These are phyloP conservation scores for Lepidurus packardi DNA, from an alignment of 1,140 invertebrate genomes.

Conservation along the genomic window DNA sequence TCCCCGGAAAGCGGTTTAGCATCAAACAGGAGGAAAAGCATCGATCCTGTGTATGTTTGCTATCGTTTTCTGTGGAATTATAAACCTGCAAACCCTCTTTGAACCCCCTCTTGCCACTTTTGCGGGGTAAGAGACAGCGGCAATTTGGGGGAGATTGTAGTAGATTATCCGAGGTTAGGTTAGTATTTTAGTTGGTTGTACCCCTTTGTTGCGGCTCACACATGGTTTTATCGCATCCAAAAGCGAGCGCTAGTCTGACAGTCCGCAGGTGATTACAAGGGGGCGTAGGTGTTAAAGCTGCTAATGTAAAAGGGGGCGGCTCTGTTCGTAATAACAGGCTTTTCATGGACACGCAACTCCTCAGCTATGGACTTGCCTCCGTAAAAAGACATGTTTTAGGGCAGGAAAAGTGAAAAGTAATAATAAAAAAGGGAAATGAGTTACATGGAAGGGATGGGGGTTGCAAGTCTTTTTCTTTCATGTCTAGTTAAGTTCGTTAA, in stretches of 20 bases:
- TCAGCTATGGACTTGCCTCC: neutral
- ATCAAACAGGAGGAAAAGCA: neutral
- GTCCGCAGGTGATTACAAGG: constrained; percentile 10
- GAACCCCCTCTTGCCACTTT: neutral
- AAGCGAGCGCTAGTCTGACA: neutral
- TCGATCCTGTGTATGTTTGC: neutral
- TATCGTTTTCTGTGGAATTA: constrained; percentile 1
- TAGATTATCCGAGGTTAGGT: neutral
- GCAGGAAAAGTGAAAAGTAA: constrained; percentile 6
- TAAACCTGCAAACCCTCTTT: neutral
- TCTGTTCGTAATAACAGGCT: constrained; percentile 3
- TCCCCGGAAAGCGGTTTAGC: neutral
- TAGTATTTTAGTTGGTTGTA: neutral
- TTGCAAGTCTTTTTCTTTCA: neutral
- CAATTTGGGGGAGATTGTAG: neutral
- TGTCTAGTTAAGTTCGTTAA: neutral
- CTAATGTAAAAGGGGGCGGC: constrained; percentile 17
- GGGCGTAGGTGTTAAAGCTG: constrained; percentile 16
- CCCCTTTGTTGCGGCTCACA: neutral
- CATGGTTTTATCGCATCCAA: neutral
- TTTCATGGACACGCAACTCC: constrained; percentile 14
- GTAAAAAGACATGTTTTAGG: neutral
- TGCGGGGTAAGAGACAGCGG: neutral
- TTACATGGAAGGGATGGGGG: neutral
- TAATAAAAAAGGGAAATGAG: neutral